These are phyloP conservation scores for Musca domestica DNA, from an alignment of 1,140 invertebrate species.

Conservation along the genomic window DNA sequence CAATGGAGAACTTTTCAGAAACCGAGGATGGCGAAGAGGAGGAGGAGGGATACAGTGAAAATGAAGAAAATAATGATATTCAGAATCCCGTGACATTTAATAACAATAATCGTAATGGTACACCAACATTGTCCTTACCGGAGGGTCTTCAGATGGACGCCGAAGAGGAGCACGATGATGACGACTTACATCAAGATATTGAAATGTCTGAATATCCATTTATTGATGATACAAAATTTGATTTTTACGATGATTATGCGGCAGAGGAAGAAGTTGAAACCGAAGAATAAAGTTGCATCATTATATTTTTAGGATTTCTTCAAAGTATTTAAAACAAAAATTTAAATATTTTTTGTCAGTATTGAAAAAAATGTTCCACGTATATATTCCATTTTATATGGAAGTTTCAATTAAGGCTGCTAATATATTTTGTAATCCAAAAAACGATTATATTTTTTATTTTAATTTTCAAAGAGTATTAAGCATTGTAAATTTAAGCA, in stretches of 20 bases:
- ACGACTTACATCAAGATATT: background rate
- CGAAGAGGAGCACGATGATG: too few species aligned
- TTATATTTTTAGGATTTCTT: background rate
- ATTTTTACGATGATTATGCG: conserved; percentile 29
- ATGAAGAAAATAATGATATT: background rate
- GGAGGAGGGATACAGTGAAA: background rate
- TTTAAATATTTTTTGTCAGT: background rate
- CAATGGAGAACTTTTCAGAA: too few species aligned
- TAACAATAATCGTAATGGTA: background rate
- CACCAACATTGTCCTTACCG: too few species aligned
- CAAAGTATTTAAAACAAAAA: background rate
- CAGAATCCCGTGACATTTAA: background rate
- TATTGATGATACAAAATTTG: conserved; percentile 19
- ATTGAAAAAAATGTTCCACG: too few species aligned
- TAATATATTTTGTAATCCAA: too few species aligned
- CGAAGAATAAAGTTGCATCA: conserved; percentile 23
- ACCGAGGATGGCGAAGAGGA: background rate
- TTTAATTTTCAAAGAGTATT: too few species aligned
- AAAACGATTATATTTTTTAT: too few species aligned
- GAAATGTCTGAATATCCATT: conserved; percentile 24
- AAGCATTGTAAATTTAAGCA: too few species aligned
- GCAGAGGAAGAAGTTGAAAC: conserved; percentile 48
- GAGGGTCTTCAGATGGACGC: background rate
- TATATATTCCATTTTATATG: too few species aligned
- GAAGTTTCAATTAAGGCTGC: too few species aligned